Evolutionary conservation across 2,113 vertebrate species (phyloP), one percentile per base, ranked within the genome.

Genomic region (Onychostoma macrolepis): DNA sequence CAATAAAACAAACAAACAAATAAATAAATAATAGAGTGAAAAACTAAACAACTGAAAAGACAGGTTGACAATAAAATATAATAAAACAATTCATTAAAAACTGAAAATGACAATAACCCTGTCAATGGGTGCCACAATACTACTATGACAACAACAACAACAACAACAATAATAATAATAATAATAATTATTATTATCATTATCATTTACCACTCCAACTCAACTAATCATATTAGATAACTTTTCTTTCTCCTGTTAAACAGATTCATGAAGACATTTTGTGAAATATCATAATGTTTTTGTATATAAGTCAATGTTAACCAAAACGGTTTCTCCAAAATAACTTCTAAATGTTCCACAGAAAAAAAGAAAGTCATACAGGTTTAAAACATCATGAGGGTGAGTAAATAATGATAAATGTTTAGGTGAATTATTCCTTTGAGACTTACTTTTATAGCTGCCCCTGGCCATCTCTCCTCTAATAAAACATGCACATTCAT

Each of bases 401-500:
- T 7, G 3, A 36, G 33, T 71, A 30, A 65, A 65, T 65, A 28
- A 65, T 12, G 11, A 28, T 2, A 28, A 28, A 65, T 28, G 28
- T 71, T 71, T 21, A 12, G 8, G 56, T 65, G n/a, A 13, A 24
- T 74, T 41, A 41, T 41, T 74, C 10, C 10, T 74, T 74, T 11
- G n/a, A 41, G 36, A 41, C 21, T 72, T 24, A 50, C 38, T 48
- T 48, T 48, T 43, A 76, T 76, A 30, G 61, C 58, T 17, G 58
- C 28, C 38, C 30, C 8, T 48, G 72, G 74, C 38, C 26, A 43
- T 36, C 74, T 48, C n/a, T 26, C 38, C 56, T 45, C 36, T 48
- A 33, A 43, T 61, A 85, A 61, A 84, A 84, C 24, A 17, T 21
- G n/a, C 15, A 30, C n/a, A 30, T 48, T 48, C 58, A 85, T 79